These are phyloP conservation scores for Odobenus rosmarus DNA, from an alignment of 2,113 vertebrate species.

Conservation along the genomic window DNA sequence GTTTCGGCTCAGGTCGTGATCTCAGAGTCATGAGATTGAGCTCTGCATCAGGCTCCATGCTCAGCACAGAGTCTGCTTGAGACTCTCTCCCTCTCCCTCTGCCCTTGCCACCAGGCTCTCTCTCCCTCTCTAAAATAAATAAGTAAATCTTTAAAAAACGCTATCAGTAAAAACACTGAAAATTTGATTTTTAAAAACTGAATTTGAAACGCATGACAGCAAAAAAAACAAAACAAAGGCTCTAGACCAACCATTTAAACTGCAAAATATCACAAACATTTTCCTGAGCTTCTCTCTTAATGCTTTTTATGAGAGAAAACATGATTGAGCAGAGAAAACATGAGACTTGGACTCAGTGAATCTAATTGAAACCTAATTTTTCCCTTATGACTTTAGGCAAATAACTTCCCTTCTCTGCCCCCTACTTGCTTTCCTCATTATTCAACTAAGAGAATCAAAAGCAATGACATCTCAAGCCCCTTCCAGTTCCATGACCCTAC, in stretches of 20 bases:
- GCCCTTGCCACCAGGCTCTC: background rate
- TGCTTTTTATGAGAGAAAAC: background rate
- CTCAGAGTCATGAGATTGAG: background rate
- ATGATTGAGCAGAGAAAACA: background rate
- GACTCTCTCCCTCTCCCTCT: background rate
- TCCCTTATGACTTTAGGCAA: background rate
- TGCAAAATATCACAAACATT: background rate
- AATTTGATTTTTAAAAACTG: background rate
- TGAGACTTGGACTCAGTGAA: background rate
- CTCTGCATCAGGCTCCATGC: background rate
- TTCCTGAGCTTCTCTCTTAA: background rate
- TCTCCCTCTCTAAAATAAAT: background rate
- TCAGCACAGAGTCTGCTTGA: background rate
- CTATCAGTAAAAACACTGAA: background rate
- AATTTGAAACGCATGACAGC: background rate
- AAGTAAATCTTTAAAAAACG: background rate
- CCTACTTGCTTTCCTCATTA: background rate
- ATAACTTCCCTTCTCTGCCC: background rate
- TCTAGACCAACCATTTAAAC: background rate
- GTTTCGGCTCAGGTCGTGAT: background rate
- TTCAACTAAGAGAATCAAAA: background rate
- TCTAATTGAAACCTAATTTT: background rate
- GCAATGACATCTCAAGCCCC: background rate
- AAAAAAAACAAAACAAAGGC: background rate
- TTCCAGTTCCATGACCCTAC: background rate